Base-by-base conservation (phyloP, 2,888 invertebrate genomes). In the Chelonus formosanus region DNA sequence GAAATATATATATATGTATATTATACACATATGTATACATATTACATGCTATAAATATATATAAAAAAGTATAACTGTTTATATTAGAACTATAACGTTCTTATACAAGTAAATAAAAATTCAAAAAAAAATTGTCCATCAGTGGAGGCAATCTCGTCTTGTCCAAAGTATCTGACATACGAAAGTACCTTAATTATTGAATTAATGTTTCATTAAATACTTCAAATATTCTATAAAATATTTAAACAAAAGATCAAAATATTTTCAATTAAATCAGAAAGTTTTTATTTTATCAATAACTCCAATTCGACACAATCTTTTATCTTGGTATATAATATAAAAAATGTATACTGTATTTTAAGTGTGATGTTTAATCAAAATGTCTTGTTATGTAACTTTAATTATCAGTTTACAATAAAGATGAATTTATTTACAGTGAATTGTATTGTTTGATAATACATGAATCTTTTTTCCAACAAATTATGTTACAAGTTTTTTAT, bases 361-460 rank as follows among this genome's bases (percentile, higher is more conserved):
- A 74, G 75, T 78, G 74, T 79, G 68, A 75, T 72, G 75, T 78
- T 69, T 71, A 75, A 73, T 70, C 71, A 73, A 75, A 75, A 77
- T 77, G 78, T 77, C 75, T 73, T 75, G 75, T 76, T 73, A 74
- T 76, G 77, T 78, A 77, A 70, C 71, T 53, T 59, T 58, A 53
- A 57, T 54, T 53, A 64, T 54, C 45, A 64, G 32, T 61, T 60
- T 61, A 60, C 55, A 60, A 44, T 50, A 65, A 65, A 48, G 6
- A 55, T 55, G 66, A 67, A 68, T 60, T 71, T 74, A 74, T 73
- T 73, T 71, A 71, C 68, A 20, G 20, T 2, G 20, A 20, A 20
- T 20, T 20, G 20, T 20, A 20, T 20, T 20, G 20, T 20, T 20
- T 20, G 20, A 20, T 20, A 20, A 67, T 68, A 65, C 62, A 70